Base-by-base conservation (phyloP, 2,113 vertebrate genomes). In the Entelurus aequoreus region DNA sequence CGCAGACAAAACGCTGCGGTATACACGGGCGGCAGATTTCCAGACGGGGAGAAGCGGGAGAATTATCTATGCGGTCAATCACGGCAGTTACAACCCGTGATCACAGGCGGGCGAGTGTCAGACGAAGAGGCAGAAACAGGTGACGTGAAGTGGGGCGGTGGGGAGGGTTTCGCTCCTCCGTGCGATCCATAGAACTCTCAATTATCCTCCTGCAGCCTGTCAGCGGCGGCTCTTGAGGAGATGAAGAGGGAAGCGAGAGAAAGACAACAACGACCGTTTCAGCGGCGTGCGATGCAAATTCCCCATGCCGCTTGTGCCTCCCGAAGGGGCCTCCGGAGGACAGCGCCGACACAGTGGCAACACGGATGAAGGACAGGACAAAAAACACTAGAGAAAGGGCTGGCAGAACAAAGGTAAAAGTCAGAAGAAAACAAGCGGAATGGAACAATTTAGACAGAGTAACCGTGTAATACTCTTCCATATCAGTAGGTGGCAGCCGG, bases 131-230 rank as follows among this genome's bases (percentile, higher is more conserved):
- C 52, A 53, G 46, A 62, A 72, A 71, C 73, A 74, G 71, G 77
- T 78, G 67, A 64, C 28, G 63, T 54, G 52, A 21, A 54, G 47
- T 58, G 10, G 56, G 10, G 52, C 9, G 4, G 11, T 19, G 49
- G 62, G 69, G 42, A 65, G 60, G 73, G 69, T 84, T 85, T 84
- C 79, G 83, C 74, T 77, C 76, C 70, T 12, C 76, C 61, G 71
- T 71, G 79, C 67, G 77, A 84, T 84, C 85, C 70, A 84, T 83
- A 83, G 62, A 76, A 77, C 81, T 84, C 80, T 86, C 81, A 87
- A 88, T 88, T 86, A 88, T 86, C 81, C 74, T 68, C 48, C 76
- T 73, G 81, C 74, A 77, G 79, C 70, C 78, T 77, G 86, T 72
- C 83, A 66, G 60, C 81, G 62, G 81, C 74, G 48, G 76, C 70